A percentile compares a stretch with the other conserved stretches of the same genome.
These are phyloP conservation scores for Amphiprion clarkii DNA, from an alignment of 2,797 vertebrate species.

Conservation along the genomic window DNA sequence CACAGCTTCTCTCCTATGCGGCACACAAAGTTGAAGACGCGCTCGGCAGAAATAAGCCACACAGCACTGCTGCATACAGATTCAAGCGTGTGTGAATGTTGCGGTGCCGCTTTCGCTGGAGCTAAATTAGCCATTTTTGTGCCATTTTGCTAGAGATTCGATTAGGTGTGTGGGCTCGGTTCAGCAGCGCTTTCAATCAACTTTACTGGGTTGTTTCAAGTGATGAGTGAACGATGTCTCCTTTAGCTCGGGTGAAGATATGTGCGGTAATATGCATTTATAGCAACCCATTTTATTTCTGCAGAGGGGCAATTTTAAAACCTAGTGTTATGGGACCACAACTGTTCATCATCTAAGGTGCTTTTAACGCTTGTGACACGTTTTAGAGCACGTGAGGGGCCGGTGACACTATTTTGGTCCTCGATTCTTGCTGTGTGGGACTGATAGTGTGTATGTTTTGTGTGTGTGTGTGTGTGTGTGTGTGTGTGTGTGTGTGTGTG, in stretches of 20 bases:
- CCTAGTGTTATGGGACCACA: neutral
- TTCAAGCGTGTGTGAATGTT: neutral
- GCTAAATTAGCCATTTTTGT: neutral
- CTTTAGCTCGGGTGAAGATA: neutral
- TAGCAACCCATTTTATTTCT: constrained; percentile 15
- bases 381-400: constrained; percentile 1
- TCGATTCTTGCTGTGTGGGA: constrained; percentile 3
- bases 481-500: neutral
- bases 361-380: neutral
- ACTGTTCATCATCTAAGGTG: constrained; percentile 15
- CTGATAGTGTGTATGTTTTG: constrained; percentile 7
- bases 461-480: constrained; percentile 5
- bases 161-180: neutral
- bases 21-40: constrained; percentile 33
- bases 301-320: constrained; percentile 28
- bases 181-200: neutral
- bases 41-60: constrained; percentile 20
- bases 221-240: constrained; percentile 16
- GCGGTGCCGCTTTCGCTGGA: neutral
- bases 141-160: neutral
- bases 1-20: constrained; percentile 38
- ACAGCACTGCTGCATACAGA: constrained; percentile 8
- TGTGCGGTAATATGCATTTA: constrained; percentile 14
- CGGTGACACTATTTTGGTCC: constrained; percentile 5
- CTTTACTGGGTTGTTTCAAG: constrained; percentile 1